Percentiles rank a stretch among this genome's conserved stretches.
phyloP scores from a whole-genome alignment of 2,797 vertebrate genomes.

The Vespertilio murinus region DNA sequence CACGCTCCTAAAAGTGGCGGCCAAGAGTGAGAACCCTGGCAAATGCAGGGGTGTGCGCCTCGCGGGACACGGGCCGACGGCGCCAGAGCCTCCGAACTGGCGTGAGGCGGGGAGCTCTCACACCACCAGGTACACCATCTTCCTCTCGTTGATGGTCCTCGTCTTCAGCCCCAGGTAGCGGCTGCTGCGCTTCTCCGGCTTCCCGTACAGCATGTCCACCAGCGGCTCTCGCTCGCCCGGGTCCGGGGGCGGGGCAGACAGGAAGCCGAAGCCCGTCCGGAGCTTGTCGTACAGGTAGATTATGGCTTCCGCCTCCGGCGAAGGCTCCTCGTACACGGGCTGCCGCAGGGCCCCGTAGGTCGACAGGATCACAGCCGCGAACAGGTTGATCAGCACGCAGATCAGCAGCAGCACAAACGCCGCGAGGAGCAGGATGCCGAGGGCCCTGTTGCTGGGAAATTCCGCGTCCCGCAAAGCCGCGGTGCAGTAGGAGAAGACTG shows the following conservation, averaged over 20 bases:
- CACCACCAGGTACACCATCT: constrained; percentile 46
- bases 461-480: constrained; percentile 71
- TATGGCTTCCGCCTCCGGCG: constrained; percentile 72
- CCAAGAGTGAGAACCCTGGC: neutral
- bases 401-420: constrained; percentile 81
- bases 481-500: constrained; percentile 77
- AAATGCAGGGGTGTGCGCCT: rapidly evolving
- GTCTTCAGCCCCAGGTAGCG: constrained; percentile 77
- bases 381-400: constrained; percentile 78
- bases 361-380: constrained; percentile 78
- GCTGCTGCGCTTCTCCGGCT: constrained; percentile 52
- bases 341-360: constrained; percentile 76
- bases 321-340: constrained; percentile 75
- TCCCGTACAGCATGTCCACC: constrained; percentile 61
- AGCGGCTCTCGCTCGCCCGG: constrained; percentile 2
- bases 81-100: neutral
- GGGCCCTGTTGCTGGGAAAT: constrained; percentile 65
- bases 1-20: neutral
- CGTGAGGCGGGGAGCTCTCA: neutral
- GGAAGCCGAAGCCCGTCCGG: neutral
- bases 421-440: constrained; percentile 77
- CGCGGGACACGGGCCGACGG: neutral
- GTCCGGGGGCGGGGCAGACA: neutral
- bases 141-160: constrained; percentile 73
- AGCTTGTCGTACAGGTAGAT: constrained; percentile 67